Evolutionary conservation across 2,888 invertebrate species (phyloP), one percentile per base, ranked within the genome.

Genomic region (Polydrusus pterygomalis): DNA sequence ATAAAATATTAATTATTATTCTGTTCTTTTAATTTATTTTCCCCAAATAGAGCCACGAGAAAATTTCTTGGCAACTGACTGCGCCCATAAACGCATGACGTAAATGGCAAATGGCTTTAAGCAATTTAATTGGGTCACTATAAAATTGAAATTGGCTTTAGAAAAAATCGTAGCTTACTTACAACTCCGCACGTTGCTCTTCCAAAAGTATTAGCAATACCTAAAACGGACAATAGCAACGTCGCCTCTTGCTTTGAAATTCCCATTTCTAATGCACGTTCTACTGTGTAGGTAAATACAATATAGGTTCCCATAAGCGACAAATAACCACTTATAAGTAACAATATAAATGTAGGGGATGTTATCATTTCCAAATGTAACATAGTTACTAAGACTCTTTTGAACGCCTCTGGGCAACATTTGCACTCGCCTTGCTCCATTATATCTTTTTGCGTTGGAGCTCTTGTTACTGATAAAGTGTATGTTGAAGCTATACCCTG

Each of bases 221-320:
- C 96, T 79, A 96, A 91, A 7, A 92, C 87, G 0, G 93, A 91
- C 47, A 95, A 87, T 30, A 95, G 87, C 79, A 90, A 89, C 51
- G 91, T 89, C 0, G 91, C 89, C 25, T 88, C 83, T 18, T 85
- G 82, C 3, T 84, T 74, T 0, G 88, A 87, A 30, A 91, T 88
- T 0, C 88, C 88, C 47, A 87, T 82, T 7, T 83, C 81, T 9
- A 84, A 82, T 0, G 92, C 91, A 77, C 92, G 87, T 79, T 88
- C 89, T 87, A 83, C 83, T 3, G 94, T 88, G 83, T 92, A 95
- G 79, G 93, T 89, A 85, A 93, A 96, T 0, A 95, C 95, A n/a
- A 94, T 92, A 84, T 93, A 94, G 83, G 94, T 92, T 78, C 95
- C 95, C 85, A 94, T 89, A 83, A 93, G 91, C 0, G 93, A 93